Percentiles rank a stretch among this genome's conserved stretches.
phyloP scores from a whole-genome alignment of 2,888 invertebrate species.

The Coleophora flavipennella region DNA sequence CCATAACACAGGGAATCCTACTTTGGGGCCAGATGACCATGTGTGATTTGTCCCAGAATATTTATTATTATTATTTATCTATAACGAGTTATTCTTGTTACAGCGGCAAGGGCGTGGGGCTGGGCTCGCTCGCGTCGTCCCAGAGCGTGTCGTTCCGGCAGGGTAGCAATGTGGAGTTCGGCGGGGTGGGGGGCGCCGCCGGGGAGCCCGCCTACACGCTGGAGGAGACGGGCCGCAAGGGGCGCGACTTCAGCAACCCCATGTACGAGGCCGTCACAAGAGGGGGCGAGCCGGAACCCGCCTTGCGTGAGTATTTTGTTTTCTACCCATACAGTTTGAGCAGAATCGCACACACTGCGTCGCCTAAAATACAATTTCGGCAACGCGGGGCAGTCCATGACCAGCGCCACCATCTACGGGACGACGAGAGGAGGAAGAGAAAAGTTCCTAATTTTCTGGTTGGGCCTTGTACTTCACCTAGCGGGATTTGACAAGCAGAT shows the following conservation, averaged over 20 bases:
- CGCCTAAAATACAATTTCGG: no score
- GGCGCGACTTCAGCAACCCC: constrained; percentile 96
- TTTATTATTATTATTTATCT: no score
- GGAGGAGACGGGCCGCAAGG: constrained; percentile 80
- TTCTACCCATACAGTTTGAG: not conserved
- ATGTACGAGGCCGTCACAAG: constrained; percentile 95
- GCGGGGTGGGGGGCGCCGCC: constrained; percentile 60
- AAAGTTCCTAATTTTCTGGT: no score
- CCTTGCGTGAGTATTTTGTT: constrained; percentile 38
- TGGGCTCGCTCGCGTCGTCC: constrained; percentile 86
- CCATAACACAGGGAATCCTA: no score
- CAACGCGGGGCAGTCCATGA: no score
- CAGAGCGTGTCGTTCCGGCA: constrained; percentile 94
- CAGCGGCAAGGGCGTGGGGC: constrained; percentile 85
- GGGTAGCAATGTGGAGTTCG: constrained; percentile 94
- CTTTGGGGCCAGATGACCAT: no score
- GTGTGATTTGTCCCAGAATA: no score
- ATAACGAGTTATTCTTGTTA: not conserved
- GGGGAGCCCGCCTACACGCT: constrained; percentile 84
- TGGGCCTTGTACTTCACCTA: no score
- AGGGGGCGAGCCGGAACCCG: constrained; percentile 48
- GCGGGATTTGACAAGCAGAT: no score
- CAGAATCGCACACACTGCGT: no score
- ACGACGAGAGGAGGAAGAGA: no score
- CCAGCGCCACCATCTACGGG: no score